These are phyloP conservation scores for Neoarius graeffei DNA, from an alignment of 2,113 vertebrate species.

Conservation along the genomic window DNA sequence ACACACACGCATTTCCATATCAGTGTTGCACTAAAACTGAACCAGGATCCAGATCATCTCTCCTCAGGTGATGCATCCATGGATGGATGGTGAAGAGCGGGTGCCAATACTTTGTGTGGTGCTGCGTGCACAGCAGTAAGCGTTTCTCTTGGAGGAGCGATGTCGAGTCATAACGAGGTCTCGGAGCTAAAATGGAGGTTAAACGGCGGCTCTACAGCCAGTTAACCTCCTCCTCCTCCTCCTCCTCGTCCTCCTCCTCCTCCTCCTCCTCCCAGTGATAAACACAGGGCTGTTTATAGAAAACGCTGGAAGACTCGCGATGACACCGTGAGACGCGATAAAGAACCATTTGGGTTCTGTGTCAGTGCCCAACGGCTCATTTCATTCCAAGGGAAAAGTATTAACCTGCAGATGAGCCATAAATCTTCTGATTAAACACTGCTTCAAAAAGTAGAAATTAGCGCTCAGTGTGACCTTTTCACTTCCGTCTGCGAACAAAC, in stretches of 20 bases:
- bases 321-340: background rate
- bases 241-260: too few species aligned
- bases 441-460: background rate
- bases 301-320: background rate
- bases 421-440: background rate
- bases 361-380: background rate
- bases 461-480: background rate
- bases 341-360: background rate
- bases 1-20: background rate
- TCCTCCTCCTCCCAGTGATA: background rate
- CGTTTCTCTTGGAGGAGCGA: background rate
- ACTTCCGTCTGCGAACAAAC: background rate
- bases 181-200: slow-evolving; percentile 2
- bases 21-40: background rate
- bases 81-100: background rate
- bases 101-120: background rate
- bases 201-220: background rate
- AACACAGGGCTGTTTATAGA: background rate
- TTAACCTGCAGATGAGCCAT: background rate
- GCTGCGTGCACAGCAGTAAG: background rate
- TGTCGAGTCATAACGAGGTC: slow-evolving; percentile 31
- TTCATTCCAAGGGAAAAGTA: background rate
- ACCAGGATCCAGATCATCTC: background rate
- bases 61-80: background rate
- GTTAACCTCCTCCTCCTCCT: background rate